Evolutionary conservation across 2,113 vertebrate species (phyloP), one percentile per base, ranked within the genome.

Genomic region (Poeciliopsis prolifica): DNA sequence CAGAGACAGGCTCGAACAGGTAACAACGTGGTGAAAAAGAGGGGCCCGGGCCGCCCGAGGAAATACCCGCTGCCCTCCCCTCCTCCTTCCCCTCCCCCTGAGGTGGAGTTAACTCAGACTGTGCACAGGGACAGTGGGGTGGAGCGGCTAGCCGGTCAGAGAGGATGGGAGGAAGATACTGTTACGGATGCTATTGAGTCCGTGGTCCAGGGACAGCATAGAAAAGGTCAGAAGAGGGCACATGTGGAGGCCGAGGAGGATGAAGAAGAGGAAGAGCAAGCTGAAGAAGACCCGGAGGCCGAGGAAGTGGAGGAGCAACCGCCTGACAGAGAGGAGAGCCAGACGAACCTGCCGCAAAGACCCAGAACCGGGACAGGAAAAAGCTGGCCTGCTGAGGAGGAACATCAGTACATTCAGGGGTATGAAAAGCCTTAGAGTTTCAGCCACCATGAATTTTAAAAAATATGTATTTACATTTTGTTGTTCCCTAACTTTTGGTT

Each of bases 1-100:
- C 98, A 99, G 93, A 95, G 98, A 92, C 97, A 99, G 94, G 96
- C 98, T 64, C 98, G 98, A 70, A 99, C 98, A 5, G 98, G 98
- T 92, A 99, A 99, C 96, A 99, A 99, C 80, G 95, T 99, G 68
- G 96, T 99, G 68, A 99, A 99, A 93, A 98, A 98, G 91, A 89
- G 95, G 85, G 92, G 94, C 13, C 95, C 97, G 0, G 98, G 98
- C 0, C 96, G 97, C 67, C 98, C 98, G 28, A 93, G 97, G 22
- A 99, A 99, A 87, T 95, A 99, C 86, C 96, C 97, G 0, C 85
- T 94, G 68, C 94, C 94, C 44, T 95, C 94, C 5, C 93, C 93
- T 0, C 90, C 96, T 22, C 70, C 96, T 67, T 31, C 96, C 78
- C 0, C 96, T 78, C 86, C 87, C 1, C 89, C 81, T 5, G 83